phyloP scores from a whole-genome alignment of 2,113 vertebrate genomes.

The western clawed frog (Xenopus tropicalis) region UCB_Xtro_10.0 CM004446.2:69854501-69855000 shows the following conservation, averaged over 20 bases:
- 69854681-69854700: slow-evolving; percentile 36
- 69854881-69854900: not conserved
- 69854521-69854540: not conserved
- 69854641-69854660: slow-evolving; percentile 27
- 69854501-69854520: not conserved
- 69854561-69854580: slow-evolving; percentile 4
- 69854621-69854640: slow-evolving; percentile 1
- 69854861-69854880: not conserved
- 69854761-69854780: slow-evolving; percentile 35
- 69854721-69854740: slow-evolving; percentile 36
- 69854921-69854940: not conserved
- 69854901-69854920: not conserved
- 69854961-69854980: not conserved
- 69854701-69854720: slow-evolving; percentile 29
- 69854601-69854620: slow-evolving; percentile 13
- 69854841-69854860: not conserved
- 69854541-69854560: not conserved
- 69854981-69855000: not conserved
- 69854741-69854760: slow-evolving; percentile 38
- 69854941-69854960: not conserved
- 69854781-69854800: slow-evolving; percentile 28
- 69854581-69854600: slow-evolving; percentile 24
- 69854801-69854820: slow-evolving; percentile 22
- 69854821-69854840: slow-evolving; percentile 22
- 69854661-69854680: slow-evolving; percentile 35